These are phyloP conservation scores for Pseudorectes ferrugineus DNA, from an alignment of 2,113 vertebrate genomes.

Conservation along the genomic window DNA sequence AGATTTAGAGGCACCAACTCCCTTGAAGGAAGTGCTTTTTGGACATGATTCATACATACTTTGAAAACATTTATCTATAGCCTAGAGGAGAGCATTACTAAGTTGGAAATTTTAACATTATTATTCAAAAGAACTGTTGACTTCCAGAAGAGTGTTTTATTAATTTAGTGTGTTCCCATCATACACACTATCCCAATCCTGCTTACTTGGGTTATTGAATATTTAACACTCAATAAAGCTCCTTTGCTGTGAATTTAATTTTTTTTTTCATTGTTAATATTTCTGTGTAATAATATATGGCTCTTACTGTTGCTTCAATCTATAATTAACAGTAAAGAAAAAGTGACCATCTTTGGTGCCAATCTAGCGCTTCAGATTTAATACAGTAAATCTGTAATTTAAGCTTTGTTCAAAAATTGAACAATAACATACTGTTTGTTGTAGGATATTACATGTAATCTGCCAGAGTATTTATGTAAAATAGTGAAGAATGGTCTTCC, in stretches of 20 bases:
- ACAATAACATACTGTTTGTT: neutral
- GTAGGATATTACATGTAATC: neutral
- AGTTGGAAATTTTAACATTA: neutral
- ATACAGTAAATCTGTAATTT: neutral
- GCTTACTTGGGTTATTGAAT: neutral
- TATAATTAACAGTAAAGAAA: neutral
- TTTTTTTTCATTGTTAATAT: neutral
- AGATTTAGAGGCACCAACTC: neutral
- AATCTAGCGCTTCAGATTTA: neutral
- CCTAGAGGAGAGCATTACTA: neutral
- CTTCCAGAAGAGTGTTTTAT: neutral
- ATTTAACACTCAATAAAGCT: neutral
- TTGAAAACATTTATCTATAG: neutral
- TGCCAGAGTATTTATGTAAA: neutral
- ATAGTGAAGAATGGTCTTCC: neutral
- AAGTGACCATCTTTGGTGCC: neutral
- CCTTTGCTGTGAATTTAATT: neutral
- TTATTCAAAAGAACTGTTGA: neutral
- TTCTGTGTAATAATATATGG: neutral
- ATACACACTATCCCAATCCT: neutral
- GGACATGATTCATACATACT: neutral
- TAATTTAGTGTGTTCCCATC: neutral
- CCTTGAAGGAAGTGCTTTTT: neutral
- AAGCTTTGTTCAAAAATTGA: neutral
- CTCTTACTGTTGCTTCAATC: neutral